A percentile compares a stretch with the other conserved stretches of the same genome.
These are phyloP conservation scores for Pheosia tremula DNA, from an alignment of 2,888 invertebrate genomes.

Conservation along the genomic window DNA sequence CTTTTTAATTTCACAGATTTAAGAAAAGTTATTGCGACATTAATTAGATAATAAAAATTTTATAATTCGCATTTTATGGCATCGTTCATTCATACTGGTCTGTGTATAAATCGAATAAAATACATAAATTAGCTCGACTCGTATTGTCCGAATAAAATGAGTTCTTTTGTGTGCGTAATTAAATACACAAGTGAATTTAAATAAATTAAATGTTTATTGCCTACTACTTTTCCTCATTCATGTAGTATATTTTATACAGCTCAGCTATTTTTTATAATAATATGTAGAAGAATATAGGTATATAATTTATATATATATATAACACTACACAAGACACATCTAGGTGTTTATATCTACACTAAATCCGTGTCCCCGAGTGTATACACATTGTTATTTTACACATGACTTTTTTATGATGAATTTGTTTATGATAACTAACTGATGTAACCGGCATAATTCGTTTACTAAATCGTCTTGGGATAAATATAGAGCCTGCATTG, in stretches of 20 bases:
- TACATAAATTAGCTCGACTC: background rate
- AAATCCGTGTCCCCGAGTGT: slow-evolving; percentile 14
- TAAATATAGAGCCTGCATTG: too few relatives aligned
- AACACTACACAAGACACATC: too few relatives aligned
- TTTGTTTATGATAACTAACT: slow-evolving; percentile 24
- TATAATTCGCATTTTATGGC: background rate
- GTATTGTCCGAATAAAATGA: background rate
- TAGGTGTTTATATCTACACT: background rate
- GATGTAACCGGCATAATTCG: background rate
- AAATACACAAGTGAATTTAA: background rate
- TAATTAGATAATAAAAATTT: background rate
- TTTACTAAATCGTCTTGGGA: slow-evolving; percentile 34
- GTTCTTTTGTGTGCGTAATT: background rate
- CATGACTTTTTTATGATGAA: slow-evolving; percentile 45
- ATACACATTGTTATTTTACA: slow-evolving; percentile 56
- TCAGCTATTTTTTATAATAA: too few relatives aligned
- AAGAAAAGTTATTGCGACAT: background rate
- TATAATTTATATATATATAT: too few relatives aligned
- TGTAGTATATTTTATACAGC: background rate
- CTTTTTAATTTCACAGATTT: background rate
- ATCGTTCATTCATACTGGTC: background rate
- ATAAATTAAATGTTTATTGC: background rate
- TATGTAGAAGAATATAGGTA: too few relatives aligned
- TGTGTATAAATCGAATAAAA: background rate
- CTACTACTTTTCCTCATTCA: background rate